A percentile compares a stretch with the other conserved stretches of the same genome.
These are phyloP conservation scores for Catostomus latipinnis DNA, from an alignment of 2,797 vertebrate species.

Conservation along the genomic window DNA sequence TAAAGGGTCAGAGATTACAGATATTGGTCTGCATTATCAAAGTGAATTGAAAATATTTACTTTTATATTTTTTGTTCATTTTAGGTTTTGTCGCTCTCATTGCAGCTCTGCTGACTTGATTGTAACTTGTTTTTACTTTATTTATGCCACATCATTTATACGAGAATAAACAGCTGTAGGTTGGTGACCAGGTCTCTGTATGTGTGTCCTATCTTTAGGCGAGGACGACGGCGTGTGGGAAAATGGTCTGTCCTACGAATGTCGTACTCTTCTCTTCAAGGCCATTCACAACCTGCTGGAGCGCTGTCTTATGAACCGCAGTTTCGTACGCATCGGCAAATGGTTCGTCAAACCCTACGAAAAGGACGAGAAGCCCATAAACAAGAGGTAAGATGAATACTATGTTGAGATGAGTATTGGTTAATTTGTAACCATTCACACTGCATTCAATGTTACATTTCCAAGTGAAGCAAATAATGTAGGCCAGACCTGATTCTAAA, in stretches of 20 bases:
- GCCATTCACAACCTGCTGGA: constrained; percentile 99
- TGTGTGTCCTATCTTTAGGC: constrained; percentile 73
- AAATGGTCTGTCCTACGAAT: constrained; percentile 96
- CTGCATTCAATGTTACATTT: background rate
- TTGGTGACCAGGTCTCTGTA: constrained; percentile 26
- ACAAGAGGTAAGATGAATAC: constrained; percentile 86
- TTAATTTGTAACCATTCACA: background rate
- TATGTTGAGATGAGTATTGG: background rate
- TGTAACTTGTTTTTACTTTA: background rate
- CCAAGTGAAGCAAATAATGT: too few relatives aligned
- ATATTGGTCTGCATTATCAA: background rate
- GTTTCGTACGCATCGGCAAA: constrained; percentile 95
- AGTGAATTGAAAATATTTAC: background rate
- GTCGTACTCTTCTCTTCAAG: constrained; percentile 97
- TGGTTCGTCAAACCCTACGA: constrained; percentile 99
- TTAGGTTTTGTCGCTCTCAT: background rate
- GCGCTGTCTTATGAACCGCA: constrained; percentile 95
- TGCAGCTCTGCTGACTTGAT: background rate
- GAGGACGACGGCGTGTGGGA: constrained; percentile 98
- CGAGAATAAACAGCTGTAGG: background rate
- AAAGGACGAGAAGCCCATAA: constrained; percentile 98
- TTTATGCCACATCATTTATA: background rate
- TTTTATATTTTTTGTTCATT: background rate
- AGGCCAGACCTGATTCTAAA: too few relatives aligned
- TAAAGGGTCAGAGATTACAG: background rate